A percentile compares a stretch with the other conserved stretches of the same genome.
Evolutionary conservation across 2,888 invertebrate genomes (phyloP).

Genomic region (Trachelus tabidus): DNA sequence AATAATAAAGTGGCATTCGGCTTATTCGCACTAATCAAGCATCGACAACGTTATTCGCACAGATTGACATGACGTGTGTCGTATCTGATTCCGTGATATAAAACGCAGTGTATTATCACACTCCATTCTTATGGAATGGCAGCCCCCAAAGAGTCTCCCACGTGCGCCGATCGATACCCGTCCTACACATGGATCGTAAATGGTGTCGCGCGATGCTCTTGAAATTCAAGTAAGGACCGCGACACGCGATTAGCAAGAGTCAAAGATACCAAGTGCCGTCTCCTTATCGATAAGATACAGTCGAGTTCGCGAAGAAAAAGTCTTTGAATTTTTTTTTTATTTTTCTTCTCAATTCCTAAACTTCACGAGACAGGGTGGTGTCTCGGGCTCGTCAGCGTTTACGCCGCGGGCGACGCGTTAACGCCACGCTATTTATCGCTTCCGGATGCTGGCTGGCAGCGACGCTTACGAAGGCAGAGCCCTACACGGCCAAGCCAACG

Average conservation of each 20-base stretch:
- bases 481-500: neutral
- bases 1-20: neutral
- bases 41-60: neutral
- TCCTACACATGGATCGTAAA: neutral
- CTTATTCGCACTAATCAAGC: neutral
- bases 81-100: neutral
- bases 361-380: neutral
- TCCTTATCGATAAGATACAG: neutral
- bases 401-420: neutral
- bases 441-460: constrained; percentile 37
- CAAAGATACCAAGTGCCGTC: neutral
- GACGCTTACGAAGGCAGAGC: constrained; percentile 29
- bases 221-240: neutral
- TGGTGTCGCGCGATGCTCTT: neutral
- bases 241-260: neutral
- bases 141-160: neutral
- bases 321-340: neutral
- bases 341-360: neutral
- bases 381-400: neutral
- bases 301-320: neutral
- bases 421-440: constrained; percentile 42
- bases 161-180: neutral
- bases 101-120: neutral
- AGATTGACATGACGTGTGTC: too few relatives aligned
- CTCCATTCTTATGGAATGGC: neutral